phyloP scores from a whole-genome alignment of 2,797 vertebrate genomes.

The Manis pentadactyla region DNA sequence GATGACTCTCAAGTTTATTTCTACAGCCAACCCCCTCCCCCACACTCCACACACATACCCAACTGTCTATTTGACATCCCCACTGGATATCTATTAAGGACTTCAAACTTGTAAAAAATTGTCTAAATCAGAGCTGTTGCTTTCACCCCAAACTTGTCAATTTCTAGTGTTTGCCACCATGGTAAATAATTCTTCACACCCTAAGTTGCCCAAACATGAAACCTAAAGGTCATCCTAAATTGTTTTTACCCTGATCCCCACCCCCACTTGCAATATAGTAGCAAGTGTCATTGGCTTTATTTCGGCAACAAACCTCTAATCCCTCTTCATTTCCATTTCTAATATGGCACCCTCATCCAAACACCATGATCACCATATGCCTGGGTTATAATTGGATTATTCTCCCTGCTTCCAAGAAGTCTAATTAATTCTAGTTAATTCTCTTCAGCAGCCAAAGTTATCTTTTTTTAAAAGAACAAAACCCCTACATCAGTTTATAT shows the following conservation, averaged over 20 bases:
- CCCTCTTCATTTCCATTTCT: not conserved
- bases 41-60: not conserved
- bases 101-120: not conserved
- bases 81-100: not conserved
- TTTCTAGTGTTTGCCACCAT: not conserved
- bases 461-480: not conserved
- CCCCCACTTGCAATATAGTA: not conserved
- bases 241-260: not conserved
- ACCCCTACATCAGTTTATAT: not conserved
- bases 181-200: not conserved
- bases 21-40: not conserved
- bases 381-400: not conserved
- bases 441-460: not conserved
- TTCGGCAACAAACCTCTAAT: slow-evolving; percentile 15
- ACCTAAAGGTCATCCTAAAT: not conserved
- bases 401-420: not conserved
- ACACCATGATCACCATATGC: not conserved
- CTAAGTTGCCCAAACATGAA: not conserved
- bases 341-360: not conserved
- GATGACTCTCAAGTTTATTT: not conserved
- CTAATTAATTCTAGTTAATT: not conserved
- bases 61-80: not conserved
- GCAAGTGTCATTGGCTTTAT: not conserved
- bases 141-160: not conserved
- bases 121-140: not conserved